Evolutionary conservation across 92 coral and sea anemone species (phyloP), one percentile per base, ranked within the genome.

Genomic region (Meandrina meandrites): DNA sequence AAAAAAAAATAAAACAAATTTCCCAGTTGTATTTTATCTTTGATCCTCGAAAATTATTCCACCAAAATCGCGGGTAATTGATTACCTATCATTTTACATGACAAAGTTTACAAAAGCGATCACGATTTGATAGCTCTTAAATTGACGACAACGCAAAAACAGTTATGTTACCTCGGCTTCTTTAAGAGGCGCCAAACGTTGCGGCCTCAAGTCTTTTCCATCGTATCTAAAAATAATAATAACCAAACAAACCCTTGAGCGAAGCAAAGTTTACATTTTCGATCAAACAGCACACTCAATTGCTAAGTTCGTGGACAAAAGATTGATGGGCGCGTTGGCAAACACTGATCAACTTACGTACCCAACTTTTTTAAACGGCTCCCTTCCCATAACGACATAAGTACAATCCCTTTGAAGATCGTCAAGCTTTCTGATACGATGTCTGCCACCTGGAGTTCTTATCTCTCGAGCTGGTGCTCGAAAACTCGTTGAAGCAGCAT

Each of bases 361-460:
- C 95, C 54, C 91, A 13, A 92, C 24, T 50, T 82, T 88, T 83
- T 89, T 90, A 72, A 92, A 92, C 76, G 83, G 71, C 71, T 90
- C 95, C 22, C 83, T 75, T 27, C 98, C 98, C 34, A 91, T 90
- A 19, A 91, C 98, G 18, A 96, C 96, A 88, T 96, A 96, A 40
- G 80, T 91, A 18, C 94, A 92, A 28, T 94, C 98, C 4, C 94
- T 71, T 76, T 92, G 84, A 35, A 96, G 84, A 34, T 90, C 89
- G 21, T 92, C 94, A 64, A 96, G 87, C 19, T 84, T 85, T 66
- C 81, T 89, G 47, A 94, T 84, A 3, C 85, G 91, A 84, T 96
- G 98, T 83, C 96, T 86, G 32, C 93, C 95, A 28, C 81, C 87
- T 28, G 98, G 98, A 42, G 98, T 96, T 79, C 96, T 81, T 47